phyloP scores from a whole-genome alignment of 2,888 invertebrate species.

The Hypena proboscidalis region DNA sequence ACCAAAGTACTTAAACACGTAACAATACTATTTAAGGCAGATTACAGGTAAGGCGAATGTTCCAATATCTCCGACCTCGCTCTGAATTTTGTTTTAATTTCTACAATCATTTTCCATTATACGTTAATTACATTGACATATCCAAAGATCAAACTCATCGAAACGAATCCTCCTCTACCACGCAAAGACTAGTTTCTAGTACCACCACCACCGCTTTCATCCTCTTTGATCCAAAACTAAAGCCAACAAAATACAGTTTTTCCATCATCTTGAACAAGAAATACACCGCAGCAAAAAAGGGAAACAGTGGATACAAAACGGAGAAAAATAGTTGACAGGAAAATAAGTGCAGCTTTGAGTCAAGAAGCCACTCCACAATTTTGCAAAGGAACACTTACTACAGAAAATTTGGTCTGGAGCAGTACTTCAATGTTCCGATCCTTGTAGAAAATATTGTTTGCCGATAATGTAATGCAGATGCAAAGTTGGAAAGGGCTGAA shows the following conservation, averaged over 20 bases:
- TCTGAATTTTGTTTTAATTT: too few relatives aligned
- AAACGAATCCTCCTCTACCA: not conserved
- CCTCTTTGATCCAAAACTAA: constrained; percentile 4
- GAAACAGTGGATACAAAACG: constrained; percentile 37
- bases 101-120: too few relatives aligned
- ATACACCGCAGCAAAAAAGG: constrained; percentile 13
- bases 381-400: constrained; percentile 64
- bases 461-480: not conserved
- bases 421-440: constrained; percentile 46
- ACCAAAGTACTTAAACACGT: too few relatives aligned
- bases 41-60: too few relatives aligned
- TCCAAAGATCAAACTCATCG: too few relatives aligned
- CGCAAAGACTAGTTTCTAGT: not conserved
- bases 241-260: constrained; percentile 24
- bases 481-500: not conserved
- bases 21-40: too few relatives aligned
- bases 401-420: constrained; percentile 61
- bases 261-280: constrained; percentile 26
- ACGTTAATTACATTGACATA: too few relatives aligned
- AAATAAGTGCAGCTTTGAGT: constrained; percentile 63
- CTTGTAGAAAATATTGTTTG: constrained; percentile 33
- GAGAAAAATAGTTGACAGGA: constrained; percentile 51
- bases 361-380: constrained; percentile 68
- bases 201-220: not conserved
- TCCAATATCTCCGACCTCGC: too few relatives aligned